Percentiles rank a stretch among this genome's conserved stretches.
These are phyloP conservation scores for Melolontha melolontha DNA, from an alignment of 2,888 invertebrate genomes.

Conservation along the genomic window DNA sequence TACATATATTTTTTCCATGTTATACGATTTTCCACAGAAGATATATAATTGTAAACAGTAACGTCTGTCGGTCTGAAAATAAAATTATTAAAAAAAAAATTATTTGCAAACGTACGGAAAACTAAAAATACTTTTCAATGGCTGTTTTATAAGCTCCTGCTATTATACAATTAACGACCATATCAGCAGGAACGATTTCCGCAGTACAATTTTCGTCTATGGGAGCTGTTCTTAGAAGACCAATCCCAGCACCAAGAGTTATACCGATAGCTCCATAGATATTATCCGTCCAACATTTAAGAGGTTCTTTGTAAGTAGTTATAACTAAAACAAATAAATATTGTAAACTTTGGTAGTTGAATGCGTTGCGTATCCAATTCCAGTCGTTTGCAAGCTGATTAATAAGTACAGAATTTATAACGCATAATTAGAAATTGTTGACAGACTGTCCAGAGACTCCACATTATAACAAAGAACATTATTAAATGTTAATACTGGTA, in stretches of 20 bases:
- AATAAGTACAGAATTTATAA: too few relatives aligned
- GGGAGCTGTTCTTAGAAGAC: constrained; percentile 72
- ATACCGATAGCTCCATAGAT: constrained; percentile 75
- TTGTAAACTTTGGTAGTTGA: too few relatives aligned
- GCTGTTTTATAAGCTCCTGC: constrained; percentile 77
- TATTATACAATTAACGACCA: constrained; percentile 83
- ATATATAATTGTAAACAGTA: constrained; percentile 87
- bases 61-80: constrained; percentile 47
- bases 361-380: too few relatives aligned
- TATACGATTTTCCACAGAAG: constrained; percentile 82
- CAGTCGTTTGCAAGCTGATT: too few relatives aligned
- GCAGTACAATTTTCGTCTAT: constrained; percentile 68
- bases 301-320: constrained; percentile 61
- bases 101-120: not conserved
- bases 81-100: not conserved
- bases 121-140: constrained; percentile 36
- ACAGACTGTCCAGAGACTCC: too few relatives aligned
- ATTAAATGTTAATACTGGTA: too few relatives aligned
- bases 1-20: constrained; percentile 79
- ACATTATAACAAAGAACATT: too few relatives aligned
- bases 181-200: constrained; percentile 81
- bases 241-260: constrained; percentile 68
- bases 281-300: constrained; percentile 76
- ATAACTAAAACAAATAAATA: constrained; percentile 53
- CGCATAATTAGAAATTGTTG: too few relatives aligned